phyloP scores from a whole-genome alignment of 2,888 invertebrate genomes.

The Stenolophus ochropezus region DNA sequence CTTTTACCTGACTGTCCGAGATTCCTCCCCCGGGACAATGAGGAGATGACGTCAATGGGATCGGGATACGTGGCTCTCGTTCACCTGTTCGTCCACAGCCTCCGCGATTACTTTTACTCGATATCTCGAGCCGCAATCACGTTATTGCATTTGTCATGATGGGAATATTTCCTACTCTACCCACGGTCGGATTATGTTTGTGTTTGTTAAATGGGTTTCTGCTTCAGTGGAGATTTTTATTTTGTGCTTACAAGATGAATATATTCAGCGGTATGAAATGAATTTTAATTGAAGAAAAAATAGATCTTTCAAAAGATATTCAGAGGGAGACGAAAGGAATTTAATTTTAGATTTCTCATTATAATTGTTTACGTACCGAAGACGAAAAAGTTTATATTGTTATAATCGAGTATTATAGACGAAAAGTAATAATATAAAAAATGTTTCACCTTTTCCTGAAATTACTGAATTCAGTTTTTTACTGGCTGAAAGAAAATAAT shows the following conservation, averaged over 20 bases:
- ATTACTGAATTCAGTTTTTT: no score
- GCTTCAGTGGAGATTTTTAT: background rate
- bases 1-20: conserved; percentile 14
- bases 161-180: background rate
- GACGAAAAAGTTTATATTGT: no score
- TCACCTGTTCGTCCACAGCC: background rate
- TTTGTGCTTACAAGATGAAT: background rate
- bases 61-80: background rate
- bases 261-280: background rate
- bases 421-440: no score
- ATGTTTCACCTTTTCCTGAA: no score
- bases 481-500: no score
- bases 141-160: conserved; percentile 15
- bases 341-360: background rate
- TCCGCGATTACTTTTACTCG: conserved; percentile 1
- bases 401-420: no score
- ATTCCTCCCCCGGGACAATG: conserved; percentile 10
- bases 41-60: conserved; percentile 15
- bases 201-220: conserved; percentile 19
- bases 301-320: background rate
- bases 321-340: background rate
- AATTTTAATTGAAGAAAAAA: background rate
- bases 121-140: conserved; percentile 2
- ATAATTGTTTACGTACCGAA: background rate
- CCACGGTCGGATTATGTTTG: background rate